These are phyloP conservation scores for Dorcus hopei DNA, from an alignment of 2,888 invertebrate genomes.

Conservation along the genomic window DNA sequence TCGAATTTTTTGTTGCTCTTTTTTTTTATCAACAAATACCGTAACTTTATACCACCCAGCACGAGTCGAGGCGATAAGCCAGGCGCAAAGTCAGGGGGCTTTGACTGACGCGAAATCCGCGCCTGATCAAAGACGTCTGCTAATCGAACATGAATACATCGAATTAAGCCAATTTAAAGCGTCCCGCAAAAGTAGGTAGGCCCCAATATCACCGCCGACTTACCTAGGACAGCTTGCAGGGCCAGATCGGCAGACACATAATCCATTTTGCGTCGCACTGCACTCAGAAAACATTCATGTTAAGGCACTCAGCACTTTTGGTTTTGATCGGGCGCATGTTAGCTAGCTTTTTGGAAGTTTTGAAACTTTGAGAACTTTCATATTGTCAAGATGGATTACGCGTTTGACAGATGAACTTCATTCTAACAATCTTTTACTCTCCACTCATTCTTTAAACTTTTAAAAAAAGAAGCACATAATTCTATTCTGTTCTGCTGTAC, in stretches of 20 bases:
- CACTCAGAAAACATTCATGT: conserved; percentile 7
- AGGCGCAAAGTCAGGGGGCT: not conserved
- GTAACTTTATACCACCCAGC: conserved; percentile 7
- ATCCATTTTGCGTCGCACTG: conserved; percentile 36
- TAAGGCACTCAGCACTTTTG: not conserved
- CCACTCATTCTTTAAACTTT: too few relatives aligned
- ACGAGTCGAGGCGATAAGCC: too few relatives aligned
- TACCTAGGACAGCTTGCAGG: conserved; percentile 43
- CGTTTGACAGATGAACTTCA: conserved; percentile 5
- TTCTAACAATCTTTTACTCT: not conserved
- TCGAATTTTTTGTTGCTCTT: too few relatives aligned
- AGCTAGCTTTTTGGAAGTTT: conserved; percentile 2
- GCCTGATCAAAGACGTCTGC: not conserved
- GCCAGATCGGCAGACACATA: conserved; percentile 41
- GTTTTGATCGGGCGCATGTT: not conserved
- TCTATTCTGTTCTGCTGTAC: not conserved
- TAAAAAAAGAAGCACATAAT: not conserved
- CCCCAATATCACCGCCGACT: conserved; percentile 22
- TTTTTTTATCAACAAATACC: too few relatives aligned
- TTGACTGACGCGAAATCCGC: not conserved
- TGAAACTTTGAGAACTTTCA: conserved; percentile 16
- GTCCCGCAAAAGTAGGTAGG: conserved; percentile 13
- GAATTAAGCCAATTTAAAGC: conserved; percentile 11
- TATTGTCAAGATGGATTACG: conserved; percentile 15
- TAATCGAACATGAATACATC: not conserved